Percentiles rank a stretch among this genome's conserved stretches.
Conservation (phyloP, 2,797 vertebrate species). For the Leucoraja ocellata region DNA sequence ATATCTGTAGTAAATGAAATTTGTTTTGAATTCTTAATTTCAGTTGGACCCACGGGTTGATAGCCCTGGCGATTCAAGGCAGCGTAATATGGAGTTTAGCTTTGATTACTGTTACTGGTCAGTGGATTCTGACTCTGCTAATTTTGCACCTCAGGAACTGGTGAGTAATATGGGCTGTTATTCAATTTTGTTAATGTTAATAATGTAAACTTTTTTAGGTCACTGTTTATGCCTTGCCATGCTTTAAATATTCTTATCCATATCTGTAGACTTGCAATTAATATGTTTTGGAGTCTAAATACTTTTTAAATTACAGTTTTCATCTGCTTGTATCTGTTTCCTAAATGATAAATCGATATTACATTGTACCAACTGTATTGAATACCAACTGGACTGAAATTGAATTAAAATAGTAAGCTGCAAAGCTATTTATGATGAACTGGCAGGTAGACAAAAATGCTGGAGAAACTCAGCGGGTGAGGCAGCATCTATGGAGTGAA, state of each 20-base stretch:
- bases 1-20: not conserved
- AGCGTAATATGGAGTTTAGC: constrained; percentile 78
- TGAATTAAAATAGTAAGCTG: not conserved
- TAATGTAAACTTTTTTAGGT: not conserved
- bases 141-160: constrained; percentile 88
- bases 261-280: not conserved
- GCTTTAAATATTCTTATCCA: no score
- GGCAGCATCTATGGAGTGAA: no score
- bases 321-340: not conserved
- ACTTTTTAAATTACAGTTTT: not conserved
- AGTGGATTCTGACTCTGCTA: constrained; percentile 73
- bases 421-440: not conserved
- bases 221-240: not conserved
- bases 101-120: constrained; percentile 99
- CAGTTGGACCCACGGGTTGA: constrained; percentile 71
- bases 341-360: not conserved
- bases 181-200: not conserved
- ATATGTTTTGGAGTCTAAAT: not conserved
- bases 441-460: no score
- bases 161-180: constrained; percentile 57
- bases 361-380: not conserved
- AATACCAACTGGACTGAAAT: not conserved
- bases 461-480: no score
- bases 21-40: not conserved
- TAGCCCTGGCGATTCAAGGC: constrained; percentile 68